phyloP scores from a whole-genome alignment of 2,113 vertebrate species.

The Mesitornis unicolor region DNA sequence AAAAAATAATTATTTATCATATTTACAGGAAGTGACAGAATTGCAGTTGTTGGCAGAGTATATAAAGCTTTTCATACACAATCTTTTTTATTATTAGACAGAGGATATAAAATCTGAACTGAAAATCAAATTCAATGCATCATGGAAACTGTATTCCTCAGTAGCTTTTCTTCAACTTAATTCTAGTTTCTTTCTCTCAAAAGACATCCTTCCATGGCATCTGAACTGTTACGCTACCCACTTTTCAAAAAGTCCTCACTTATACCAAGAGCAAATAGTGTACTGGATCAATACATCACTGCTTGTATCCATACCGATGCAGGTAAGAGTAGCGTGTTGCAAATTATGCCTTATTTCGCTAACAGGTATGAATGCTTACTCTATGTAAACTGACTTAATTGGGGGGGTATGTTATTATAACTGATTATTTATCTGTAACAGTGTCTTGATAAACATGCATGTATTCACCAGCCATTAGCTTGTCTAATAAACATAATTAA shows the following conservation, averaged over 20 bases:
- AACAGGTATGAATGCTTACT: neutral
- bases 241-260: neutral
- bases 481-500: constrained; percentile 57
- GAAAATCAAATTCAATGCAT: constrained; percentile 46
- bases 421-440: constrained; percentile 35
- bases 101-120: constrained; percentile 42
- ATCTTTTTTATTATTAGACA: constrained; percentile 38
- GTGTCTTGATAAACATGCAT: constrained; percentile 68
- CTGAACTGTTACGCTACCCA: neutral
- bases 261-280: neutral
- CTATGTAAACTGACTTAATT: constrained; percentile 17
- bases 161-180: neutral
- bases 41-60: constrained; percentile 61
- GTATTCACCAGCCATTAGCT: constrained; percentile 49
- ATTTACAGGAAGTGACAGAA: constrained; percentile 68
- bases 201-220: neutral
- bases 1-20: constrained; percentile 57
- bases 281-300: rapidly evolving
- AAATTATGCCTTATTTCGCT: constrained; percentile 50
- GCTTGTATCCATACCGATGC: neutral
- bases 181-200: neutral
- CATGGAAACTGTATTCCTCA: constrained; percentile 58
- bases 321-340: constrained; percentile 44
- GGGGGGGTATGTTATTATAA: neutral
- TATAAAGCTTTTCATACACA: constrained; percentile 62